These are phyloP conservation scores for Theocolax elegans DNA, from an alignment of 1,140 invertebrate species.

Conservation along the genomic window DNA sequence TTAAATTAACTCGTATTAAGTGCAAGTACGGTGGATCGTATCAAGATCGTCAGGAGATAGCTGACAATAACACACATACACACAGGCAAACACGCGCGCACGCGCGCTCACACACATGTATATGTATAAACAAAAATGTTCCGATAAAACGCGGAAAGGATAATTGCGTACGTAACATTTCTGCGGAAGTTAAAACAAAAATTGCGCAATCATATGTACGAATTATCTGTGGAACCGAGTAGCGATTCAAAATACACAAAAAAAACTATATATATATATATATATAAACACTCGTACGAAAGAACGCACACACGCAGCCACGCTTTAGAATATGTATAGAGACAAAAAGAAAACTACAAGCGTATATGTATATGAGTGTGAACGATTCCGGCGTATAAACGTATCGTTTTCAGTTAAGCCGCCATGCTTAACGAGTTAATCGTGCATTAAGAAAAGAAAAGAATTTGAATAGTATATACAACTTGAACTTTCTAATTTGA, in stretches of 20 bases:
- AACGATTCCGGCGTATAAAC: background rate
- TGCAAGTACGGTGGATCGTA: slow-evolving; percentile 28
- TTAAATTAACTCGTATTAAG: slow-evolving; percentile 40
- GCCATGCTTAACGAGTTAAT: background rate
- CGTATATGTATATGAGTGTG: background rate
- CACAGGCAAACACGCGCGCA: slow-evolving; percentile 12
- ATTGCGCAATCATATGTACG: too few relatives aligned
- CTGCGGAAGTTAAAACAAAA: too few relatives aligned
- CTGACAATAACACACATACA: slow-evolving; percentile 59
- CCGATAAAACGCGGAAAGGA: too few relatives aligned
- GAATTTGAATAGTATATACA: too few relatives aligned
- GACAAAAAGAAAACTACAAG: background rate
- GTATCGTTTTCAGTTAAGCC: background rate
- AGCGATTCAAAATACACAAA: too few relatives aligned
- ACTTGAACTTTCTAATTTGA: background rate
- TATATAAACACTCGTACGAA: background rate
- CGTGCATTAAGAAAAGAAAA: background rate
- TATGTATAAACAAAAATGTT: slow-evolving; percentile 1
- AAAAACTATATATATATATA: background rate
- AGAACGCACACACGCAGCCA: background rate
- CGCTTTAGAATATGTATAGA: slow-evolving; percentile 9
- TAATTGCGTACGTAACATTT: too few relatives aligned
- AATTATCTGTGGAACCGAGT: too few relatives aligned
- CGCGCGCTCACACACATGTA: slow-evolving; percentile 10
- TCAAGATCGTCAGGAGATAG: slow-evolving; percentile 51